Conservation (phyloP, 2,888 invertebrate species). For the Agrenia bidenticulata region DNA sequence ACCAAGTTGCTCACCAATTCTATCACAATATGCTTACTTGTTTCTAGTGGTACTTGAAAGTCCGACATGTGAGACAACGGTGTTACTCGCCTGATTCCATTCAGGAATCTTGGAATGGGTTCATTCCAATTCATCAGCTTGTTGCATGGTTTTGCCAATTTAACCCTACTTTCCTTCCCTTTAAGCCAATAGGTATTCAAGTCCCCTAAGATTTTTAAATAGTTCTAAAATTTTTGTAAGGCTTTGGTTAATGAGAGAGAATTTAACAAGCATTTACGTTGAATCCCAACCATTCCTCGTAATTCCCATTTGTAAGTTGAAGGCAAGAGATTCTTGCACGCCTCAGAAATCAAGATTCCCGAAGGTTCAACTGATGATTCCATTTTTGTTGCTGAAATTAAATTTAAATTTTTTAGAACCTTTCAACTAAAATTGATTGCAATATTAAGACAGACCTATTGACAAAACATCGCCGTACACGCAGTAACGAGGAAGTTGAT, state of each 20-base stretch:
- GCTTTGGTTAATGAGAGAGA: constrained; percentile 53
- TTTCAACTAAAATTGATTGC: background rate
- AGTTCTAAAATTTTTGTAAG: background rate
- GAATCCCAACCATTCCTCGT: constrained; percentile 60
- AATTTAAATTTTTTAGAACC: background rate
- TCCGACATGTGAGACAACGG: too few species aligned
- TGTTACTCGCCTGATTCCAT: background rate
- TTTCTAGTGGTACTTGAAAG: too few species aligned
- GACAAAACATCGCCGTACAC: constrained; percentile 89
- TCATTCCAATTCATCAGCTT: constrained; percentile 56
- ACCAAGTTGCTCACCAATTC: too few species aligned
- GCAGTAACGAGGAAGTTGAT: constrained; percentile 87
- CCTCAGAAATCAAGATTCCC: constrained; percentile 92
- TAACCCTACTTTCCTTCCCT: constrained; percentile 68
- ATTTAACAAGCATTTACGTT: constrained; percentile 73
- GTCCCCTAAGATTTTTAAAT: constrained; percentile 55
- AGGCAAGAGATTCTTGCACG: constrained; percentile 75
- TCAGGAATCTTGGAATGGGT: constrained; percentile 53
- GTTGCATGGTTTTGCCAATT: constrained; percentile 56
- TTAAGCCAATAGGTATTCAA: constrained; percentile 91
- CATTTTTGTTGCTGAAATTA: constrained; percentile 84
- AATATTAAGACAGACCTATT: constrained; percentile 58
- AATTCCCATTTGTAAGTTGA: constrained; percentile 62
- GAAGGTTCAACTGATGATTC: constrained; percentile 89
- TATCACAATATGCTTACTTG: too few species aligned